phyloP scores from a whole-genome alignment of 2,797 vertebrate genomes.

The Salarias fasciatus region DNA sequence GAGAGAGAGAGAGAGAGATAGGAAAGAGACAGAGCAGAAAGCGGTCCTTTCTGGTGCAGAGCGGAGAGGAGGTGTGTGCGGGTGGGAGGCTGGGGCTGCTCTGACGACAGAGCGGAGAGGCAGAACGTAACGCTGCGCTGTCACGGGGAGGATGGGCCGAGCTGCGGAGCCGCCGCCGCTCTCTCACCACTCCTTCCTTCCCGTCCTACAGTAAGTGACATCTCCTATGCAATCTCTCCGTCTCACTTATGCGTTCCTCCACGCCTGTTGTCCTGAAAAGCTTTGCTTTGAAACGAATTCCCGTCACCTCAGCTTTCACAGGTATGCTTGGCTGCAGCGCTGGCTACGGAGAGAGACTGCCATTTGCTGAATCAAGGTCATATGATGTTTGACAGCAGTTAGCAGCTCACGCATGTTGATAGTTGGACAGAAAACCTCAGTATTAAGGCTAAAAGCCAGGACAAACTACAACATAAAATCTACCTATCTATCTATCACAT shows the following conservation, averaged over 20 bases:
- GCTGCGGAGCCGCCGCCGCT: conserved; percentile 39
- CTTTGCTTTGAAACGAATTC: conserved; percentile 12
- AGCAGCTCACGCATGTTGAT: too few species aligned
- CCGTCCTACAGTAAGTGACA: conserved; percentile 47
- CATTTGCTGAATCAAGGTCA: background rate
- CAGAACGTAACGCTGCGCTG: conserved; percentile 70
- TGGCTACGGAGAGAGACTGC: background rate
- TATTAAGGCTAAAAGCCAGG: too few species aligned
- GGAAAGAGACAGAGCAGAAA: conserved; percentile 50
- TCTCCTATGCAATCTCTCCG: conserved; percentile 34
- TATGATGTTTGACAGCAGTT: background rate
- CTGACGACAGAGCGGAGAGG: conserved; percentile 72
- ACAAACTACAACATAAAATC: too few species aligned
- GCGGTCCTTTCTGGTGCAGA: conserved; percentile 80
- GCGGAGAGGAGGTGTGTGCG: conserved; percentile 70
- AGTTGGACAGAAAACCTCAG: too few species aligned
- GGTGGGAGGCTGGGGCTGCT: conserved; percentile 68
- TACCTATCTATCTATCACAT: too few species aligned
- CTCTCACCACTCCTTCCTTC: conserved; percentile 34
- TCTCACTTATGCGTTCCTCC: conserved; percentile 24
- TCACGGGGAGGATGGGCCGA: conserved; percentile 68
- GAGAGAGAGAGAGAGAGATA: conserved; percentile 15
- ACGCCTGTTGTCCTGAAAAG: conserved; percentile 19
- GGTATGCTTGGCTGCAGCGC: background rate
- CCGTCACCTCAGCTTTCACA: background rate